Conservation (phyloP, 2,888 invertebrate species). For the Xylota sylvarum region DNA sequence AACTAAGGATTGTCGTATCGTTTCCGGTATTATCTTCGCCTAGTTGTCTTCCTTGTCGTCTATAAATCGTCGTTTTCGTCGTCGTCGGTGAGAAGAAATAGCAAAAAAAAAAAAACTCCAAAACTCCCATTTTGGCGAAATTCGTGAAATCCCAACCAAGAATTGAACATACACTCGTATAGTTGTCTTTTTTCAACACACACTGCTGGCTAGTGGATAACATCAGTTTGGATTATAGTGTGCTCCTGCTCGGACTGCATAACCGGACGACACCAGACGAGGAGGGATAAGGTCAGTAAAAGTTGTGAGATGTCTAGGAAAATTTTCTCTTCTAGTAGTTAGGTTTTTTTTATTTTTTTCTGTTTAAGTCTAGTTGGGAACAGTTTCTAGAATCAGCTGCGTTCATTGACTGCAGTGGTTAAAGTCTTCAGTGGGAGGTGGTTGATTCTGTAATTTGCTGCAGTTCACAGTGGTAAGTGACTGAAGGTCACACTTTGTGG, state of each 20-base stretch:
- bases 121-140: slow-evolving; percentile 57
- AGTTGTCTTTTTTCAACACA: slow-evolving; percentile 51
- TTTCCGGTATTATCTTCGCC: not conserved
- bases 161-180: slow-evolving; percentile 21
- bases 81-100: slow-evolving; percentile 36
- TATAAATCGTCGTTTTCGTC: slow-evolving; percentile 30
- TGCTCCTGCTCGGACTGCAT: slow-evolving; percentile 63
- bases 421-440: not conserved
- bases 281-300: slow-evolving; percentile 75
- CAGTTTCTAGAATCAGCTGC: slow-evolving; percentile 16
- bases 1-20: slow-evolving; percentile 21
- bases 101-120: slow-evolving; percentile 15
- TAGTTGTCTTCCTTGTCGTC: not conserved
- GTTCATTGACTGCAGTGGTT: slow-evolving; percentile 23
- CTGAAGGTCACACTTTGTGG: slow-evolving; percentile 54
- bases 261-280: slow-evolving; percentile 40
- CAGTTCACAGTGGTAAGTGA: slow-evolving; percentile 52
- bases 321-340: slow-evolving; percentile 55
- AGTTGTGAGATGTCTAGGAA: slow-evolving; percentile 63
- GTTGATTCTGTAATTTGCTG: not conserved
- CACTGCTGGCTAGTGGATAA: slow-evolving; percentile 40
- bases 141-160: slow-evolving; percentile 42
- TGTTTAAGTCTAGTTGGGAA: slow-evolving; percentile 1
- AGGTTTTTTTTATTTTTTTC: not conserved
- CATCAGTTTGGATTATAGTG: slow-evolving; percentile 67